phyloP scores from a whole-genome alignment of 2,113 vertebrate genomes.

The Passer domesticus region DNA sequence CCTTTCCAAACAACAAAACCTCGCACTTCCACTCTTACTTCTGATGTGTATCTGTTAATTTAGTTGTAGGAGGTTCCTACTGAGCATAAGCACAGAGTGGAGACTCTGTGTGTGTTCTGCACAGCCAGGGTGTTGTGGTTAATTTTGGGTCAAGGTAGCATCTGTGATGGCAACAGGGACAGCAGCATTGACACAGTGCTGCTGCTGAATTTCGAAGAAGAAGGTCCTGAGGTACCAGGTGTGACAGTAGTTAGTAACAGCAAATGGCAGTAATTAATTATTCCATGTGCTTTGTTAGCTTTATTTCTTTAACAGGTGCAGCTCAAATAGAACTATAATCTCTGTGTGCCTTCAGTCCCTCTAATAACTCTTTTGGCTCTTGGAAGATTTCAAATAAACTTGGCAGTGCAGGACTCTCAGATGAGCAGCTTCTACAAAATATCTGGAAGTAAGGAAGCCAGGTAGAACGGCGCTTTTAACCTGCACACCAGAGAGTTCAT shows the following conservation, averaged over 20 bases:
- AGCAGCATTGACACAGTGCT: background rate
- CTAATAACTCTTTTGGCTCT: background rate
- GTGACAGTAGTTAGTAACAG: background rate
- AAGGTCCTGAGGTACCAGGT: background rate
- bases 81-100: background rate
- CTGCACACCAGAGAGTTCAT: background rate
- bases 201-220: background rate
- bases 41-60: background rate
- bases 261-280: background rate
- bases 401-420: background rate
- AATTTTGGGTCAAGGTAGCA: background rate
- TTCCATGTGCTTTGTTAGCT: background rate
- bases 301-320: background rate
- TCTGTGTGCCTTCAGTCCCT: background rate
- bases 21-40: rapidly evolving
- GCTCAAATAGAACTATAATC: background rate
- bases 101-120: background rate
- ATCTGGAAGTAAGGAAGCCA: background rate
- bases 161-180: conserved; percentile 13
- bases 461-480: background rate
- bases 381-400: background rate
- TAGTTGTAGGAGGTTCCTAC: background rate
- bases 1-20: background rate
- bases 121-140: background rate
- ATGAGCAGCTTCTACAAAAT: background rate